Base-by-base conservation (phyloP, 2,113 vertebrate species). In the Chelonoidis abingdonii region DNA sequence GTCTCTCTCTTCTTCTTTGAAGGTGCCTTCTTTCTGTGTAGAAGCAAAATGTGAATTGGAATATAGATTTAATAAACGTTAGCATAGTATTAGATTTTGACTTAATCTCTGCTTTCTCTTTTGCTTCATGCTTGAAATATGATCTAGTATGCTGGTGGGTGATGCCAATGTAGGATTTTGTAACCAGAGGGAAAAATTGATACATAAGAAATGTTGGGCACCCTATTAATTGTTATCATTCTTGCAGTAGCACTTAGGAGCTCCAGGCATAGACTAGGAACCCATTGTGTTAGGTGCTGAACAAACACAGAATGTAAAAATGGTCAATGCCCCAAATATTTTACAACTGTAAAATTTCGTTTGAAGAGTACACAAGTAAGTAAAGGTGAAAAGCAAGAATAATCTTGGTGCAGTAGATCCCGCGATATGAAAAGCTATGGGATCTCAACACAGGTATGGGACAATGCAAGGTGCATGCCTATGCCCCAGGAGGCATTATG, bases 81-180 rank as follows among this genome's bases (percentile, higher is more conserved):
- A 85, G 12, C 25, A 47, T 31, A 80, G 16, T 3, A 3, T 85
- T 87, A 87, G 75, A 92, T 95, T 97, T 89, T 1, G 92, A 41
- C 96, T 72, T 94, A 87, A 83, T 88, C 92, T 13, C 65, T 44
- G 29, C 89, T 95, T 93, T 94, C 93, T 19, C 13, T 91, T 94
- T 79, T 83, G 57, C n/a, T 47, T 44, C 44, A 47, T 78, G 53
- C 31, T 85, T 94, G 81, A 93, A 86, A 81, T 93, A 25, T 88
- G 95, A 96, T 95, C 81, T 81, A 9, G 49, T 94, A 92, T 86
- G 17, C 8, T 29, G 80, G 10, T 85, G 29, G 16, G 76, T 89
- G 72, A 35, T 88, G 41, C 53, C 89, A 86, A 2, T 93, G 95
- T 29, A 80, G 38, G 6, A 65, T 94, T 95, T 86, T 83, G 75